These are phyloP conservation scores for Pitangus sulphuratus DNA, from an alignment of 2,797 vertebrate species.

Conservation along the genomic window DNA sequence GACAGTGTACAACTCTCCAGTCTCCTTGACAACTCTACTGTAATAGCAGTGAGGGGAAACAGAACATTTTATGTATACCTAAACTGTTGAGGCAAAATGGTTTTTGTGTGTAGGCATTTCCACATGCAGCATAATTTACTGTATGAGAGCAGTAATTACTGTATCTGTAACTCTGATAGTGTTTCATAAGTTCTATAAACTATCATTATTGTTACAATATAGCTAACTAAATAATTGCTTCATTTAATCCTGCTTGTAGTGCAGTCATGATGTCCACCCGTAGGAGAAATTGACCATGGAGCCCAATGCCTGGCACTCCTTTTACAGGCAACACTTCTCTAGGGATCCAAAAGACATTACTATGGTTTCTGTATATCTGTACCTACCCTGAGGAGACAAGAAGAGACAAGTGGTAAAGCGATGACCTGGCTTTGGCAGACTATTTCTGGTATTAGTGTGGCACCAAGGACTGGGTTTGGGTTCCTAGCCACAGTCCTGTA, in stretches of 20 bases:
- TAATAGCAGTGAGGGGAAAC: not conserved
- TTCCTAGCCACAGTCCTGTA: not conserved
- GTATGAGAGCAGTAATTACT: slow-evolving; percentile 8
- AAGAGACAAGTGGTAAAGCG: not conserved
- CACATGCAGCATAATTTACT: not conserved
- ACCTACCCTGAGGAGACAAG: not conserved
- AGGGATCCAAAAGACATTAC: not conserved
- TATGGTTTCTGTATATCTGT: not conserved
- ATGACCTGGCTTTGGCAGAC: not conserved
- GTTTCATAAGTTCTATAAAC: not conserved
- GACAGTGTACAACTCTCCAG: not conserved
- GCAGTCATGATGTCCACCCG: not conserved
- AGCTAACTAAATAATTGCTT: slow-evolving; percentile 29
- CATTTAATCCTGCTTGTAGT: not conserved
- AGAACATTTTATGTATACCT: not conserved
- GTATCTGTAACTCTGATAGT: not conserved
- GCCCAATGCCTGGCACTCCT: not conserved
- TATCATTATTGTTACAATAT: not conserved
- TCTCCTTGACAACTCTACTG: not conserved
- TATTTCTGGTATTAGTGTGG: not conserved
- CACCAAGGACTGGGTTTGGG: not conserved
- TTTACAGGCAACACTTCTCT: not conserved
- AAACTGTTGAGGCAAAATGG: not conserved
- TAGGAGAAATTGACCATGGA: not conserved
- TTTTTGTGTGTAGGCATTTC: not conserved